phyloP scores from a whole-genome alignment of 2,113 vertebrate species.

The Dissostichus mawsoni region DNA sequence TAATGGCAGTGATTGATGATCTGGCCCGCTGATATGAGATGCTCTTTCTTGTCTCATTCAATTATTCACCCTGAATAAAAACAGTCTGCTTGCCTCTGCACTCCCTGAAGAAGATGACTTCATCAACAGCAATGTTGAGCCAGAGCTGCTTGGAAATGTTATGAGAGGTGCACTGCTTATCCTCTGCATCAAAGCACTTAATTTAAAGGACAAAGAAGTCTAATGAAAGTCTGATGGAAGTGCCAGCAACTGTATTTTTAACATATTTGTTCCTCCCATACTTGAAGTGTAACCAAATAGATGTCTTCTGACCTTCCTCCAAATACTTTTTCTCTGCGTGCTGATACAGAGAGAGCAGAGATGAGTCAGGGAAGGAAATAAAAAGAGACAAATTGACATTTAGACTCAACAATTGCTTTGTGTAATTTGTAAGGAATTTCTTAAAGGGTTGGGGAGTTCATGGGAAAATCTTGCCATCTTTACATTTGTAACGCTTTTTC shows the following conservation, averaged over 20 bases:
- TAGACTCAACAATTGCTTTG: constrained; percentile 46
- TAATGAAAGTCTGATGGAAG: constrained; percentile 70
- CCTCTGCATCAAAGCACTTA: constrained; percentile 63
- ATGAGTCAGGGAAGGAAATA: constrained; percentile 13
- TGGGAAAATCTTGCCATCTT: constrained; percentile 39
- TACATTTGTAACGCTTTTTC: constrained; percentile 31
- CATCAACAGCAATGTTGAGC: constrained; percentile 56
- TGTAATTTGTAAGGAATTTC: constrained; percentile 39
- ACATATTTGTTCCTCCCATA: constrained; percentile 49
- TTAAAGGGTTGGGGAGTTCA: constrained; percentile 14
- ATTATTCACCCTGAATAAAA: constrained; percentile 70
- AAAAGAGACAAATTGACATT: constrained; percentile 51
- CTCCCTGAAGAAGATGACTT: constrained; percentile 69
- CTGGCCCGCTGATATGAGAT: constrained; percentile 72
- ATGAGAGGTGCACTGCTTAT: constrained; percentile 57
- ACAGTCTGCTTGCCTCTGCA: constrained; percentile 37
- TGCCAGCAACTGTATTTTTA: constrained; percentile 42
- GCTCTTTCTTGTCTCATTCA: constrained; percentile 68
- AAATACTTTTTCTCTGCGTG: constrained; percentile 29
- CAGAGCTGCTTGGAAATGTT: constrained; percentile 49
- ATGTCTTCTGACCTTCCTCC: constrained; percentile 58
- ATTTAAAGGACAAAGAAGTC: constrained; percentile 69
- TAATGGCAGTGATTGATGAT: constrained; percentile 77
- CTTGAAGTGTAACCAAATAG: constrained; percentile 54
- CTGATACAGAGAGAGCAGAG: constrained; percentile 25